These are phyloP conservation scores for Glyptemys insculpta DNA, from an alignment of 2,797 vertebrate species.

Conservation along the genomic window DNA sequence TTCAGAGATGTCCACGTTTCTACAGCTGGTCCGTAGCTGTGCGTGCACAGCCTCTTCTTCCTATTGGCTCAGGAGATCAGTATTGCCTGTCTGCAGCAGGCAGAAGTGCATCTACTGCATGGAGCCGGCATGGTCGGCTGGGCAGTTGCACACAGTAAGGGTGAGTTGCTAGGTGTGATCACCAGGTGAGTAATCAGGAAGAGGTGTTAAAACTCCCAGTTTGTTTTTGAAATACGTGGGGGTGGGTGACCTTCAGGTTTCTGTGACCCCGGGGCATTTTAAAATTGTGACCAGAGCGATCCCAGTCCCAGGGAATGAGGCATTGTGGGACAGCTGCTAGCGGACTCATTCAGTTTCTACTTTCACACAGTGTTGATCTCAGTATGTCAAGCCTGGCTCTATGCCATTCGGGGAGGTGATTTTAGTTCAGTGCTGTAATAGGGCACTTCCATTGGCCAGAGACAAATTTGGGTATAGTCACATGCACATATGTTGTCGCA, in stretches of 20 bases:
- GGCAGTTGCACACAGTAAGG: not conserved
- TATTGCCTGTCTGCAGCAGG: not conserved
- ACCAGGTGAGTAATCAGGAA: not conserved
- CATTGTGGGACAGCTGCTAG: not conserved
- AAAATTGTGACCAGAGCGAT: not conserved
- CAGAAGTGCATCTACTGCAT: not conserved
- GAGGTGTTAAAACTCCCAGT: too few relatives aligned
- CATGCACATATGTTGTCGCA: not conserved
- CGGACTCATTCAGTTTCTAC: not conserved
- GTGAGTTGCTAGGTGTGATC: not conserved
- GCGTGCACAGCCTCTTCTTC: not conserved
- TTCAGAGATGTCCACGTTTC: too few relatives aligned
- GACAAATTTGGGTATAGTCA: not conserved
- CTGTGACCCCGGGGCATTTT: not conserved
- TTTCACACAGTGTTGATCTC: not conserved
- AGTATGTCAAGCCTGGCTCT: not conserved
- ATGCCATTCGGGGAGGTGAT: not conserved
- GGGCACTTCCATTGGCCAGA: not conserved
- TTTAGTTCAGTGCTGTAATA: not conserved
- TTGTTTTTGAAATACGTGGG: too few relatives aligned
- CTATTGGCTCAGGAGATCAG: not conserved
- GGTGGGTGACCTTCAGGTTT: not conserved
- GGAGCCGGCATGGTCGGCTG: not conserved
- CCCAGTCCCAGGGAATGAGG: too few relatives aligned
- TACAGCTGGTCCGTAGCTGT: not conserved